Base-by-base conservation (phyloP, 2,888 invertebrate species). In the Dascillus cervinus region DNA sequence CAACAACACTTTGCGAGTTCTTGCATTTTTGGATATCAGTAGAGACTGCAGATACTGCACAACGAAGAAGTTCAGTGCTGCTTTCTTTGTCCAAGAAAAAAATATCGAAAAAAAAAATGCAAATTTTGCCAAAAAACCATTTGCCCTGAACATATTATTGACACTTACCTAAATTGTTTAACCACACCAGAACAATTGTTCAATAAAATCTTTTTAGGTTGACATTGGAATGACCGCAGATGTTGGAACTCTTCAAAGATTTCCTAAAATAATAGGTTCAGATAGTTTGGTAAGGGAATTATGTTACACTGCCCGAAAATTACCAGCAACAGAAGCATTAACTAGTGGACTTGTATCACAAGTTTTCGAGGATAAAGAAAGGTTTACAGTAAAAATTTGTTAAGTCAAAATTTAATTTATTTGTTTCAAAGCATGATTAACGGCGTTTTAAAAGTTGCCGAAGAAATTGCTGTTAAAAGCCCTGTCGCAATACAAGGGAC, bases 401-500 rank as follows among this genome's bases (percentile, higher is more conserved):
- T 24, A 11, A 27, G 10, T 35, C 26, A 10, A 25, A 9, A 12
- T 22, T 29, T 22, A 14, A 39, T 43, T 38, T 34, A 23, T 40
- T 17, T 30, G 14, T 29, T 61, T 11, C 5, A 11, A 19, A 84
- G 83, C 11, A 71, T 92, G 56, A 43, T 94, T n/a, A 65, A 71
- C 11, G 78, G 74, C 28, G 84, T 87, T 0, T 32, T 94, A 2
- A 71, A 77, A 3, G 48, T 87, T 26, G 97, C 95, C 0, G 74
- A 75, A 44, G 58, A 66, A 15, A 95, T 98, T 43, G 88, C 96
- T 0, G 60, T 66, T 3, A 90, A 91, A 63, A 94, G 92, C 66
- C 97, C 97, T 0, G 82, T 97, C 3, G 97, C 96, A 0, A 83
- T 97, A 0, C 96, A 97, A 61, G 81, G 82, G 3, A 86, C 90